Percentiles rank a stretch among this genome's conserved stretches.
Evolutionary conservation across 2,797 vertebrate genomes (phyloP).

Genomic region (Varecia variegata): DNA sequence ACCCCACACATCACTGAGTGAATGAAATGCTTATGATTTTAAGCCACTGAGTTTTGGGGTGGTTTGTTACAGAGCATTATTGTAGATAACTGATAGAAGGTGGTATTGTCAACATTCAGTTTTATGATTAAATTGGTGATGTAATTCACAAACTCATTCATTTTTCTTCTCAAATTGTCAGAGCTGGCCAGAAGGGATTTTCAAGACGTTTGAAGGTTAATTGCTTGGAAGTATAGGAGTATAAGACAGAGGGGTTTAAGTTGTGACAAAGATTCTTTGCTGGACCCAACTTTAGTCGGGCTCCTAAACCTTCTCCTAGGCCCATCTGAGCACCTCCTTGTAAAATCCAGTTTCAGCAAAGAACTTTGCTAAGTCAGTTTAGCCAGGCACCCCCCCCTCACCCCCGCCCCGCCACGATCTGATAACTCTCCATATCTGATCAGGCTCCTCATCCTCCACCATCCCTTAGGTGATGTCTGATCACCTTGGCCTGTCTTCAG

Average conservation of each 20-base stretch:
- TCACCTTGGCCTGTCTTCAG: background rate
- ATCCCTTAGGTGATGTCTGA: background rate
- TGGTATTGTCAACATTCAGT: no score
- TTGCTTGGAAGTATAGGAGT: background rate
- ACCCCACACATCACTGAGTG: background rate
- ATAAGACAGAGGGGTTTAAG: background rate
- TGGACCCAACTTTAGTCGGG: background rate
- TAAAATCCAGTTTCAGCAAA: background rate
- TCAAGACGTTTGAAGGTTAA: background rate
- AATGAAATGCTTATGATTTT: background rate
- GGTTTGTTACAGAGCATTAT: background rate
- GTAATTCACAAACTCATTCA: background rate
- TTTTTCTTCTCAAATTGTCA: background rate
- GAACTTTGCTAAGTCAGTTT: background rate
- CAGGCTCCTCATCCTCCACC: background rate
- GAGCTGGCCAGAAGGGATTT: background rate
- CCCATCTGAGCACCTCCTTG: background rate
- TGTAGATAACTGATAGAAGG: background rate
- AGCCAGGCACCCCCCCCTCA: fast-evolving
- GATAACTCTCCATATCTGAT: background rate
- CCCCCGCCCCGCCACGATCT: background rate
- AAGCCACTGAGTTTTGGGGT: background rate
- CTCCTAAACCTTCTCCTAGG: background rate
- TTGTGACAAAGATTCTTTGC: background rate
- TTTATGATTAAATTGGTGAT: background rate